Conservation (phyloP, 2,113 vertebrate genomes). For the Peromyscus maniculatus region DNA sequence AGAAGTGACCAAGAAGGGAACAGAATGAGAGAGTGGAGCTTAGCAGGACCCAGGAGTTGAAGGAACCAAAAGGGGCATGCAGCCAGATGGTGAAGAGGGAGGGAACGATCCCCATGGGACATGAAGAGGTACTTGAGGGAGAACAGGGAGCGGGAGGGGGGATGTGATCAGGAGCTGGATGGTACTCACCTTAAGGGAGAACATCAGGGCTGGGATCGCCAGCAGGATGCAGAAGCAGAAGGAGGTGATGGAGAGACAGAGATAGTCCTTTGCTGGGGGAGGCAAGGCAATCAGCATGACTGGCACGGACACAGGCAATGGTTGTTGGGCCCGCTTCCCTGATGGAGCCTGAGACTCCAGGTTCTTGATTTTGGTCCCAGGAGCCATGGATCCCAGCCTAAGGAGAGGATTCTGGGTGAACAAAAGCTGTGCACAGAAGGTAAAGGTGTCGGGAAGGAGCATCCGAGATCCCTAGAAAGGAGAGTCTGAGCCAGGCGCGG, state of each 20-base stretch:
- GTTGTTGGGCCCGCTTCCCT: background rate
- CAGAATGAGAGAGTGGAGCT: background rate
- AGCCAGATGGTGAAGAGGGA: background rate
- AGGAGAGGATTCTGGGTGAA: background rate
- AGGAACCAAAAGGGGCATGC: too few species aligned
- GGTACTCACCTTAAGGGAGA: slow-evolving; percentile 61
- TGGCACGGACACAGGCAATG: accelerated
- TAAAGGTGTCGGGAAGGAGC: background rate
- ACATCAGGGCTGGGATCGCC: background rate
- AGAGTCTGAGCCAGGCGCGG: background rate
- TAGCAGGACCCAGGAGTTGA: background rate
- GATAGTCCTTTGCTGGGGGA: background rate
- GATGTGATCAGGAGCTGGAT: background rate
- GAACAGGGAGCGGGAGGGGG: background rate
- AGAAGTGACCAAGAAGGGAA: background rate
- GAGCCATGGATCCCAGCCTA: background rate
- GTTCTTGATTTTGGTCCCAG: background rate
- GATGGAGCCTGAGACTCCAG: background rate
- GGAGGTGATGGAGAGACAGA: background rate
- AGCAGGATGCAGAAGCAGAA: slow-evolving; percentile 40
- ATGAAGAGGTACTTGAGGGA: background rate
- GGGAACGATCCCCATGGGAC: background rate
- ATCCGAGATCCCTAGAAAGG: background rate
- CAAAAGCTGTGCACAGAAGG: background rate
- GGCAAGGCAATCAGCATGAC: background rate